These are phyloP conservation scores for Cirrhinus mrigala DNA, from an alignment of 2,797 vertebrate species.

Conservation along the genomic window DNA sequence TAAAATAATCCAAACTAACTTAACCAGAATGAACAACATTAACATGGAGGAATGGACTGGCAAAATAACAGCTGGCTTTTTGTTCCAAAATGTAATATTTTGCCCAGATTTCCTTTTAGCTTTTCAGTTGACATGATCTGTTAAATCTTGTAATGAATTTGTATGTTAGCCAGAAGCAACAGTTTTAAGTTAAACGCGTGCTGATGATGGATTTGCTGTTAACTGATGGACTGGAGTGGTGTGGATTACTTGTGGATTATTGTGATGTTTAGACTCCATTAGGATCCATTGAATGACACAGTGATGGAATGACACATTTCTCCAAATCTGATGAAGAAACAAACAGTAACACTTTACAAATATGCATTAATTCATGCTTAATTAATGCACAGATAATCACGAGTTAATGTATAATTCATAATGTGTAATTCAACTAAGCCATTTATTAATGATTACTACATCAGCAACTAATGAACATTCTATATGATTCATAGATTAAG, in stretches of 20 bases:
- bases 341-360: too few species aligned
- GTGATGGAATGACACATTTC: not conserved
- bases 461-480: too few species aligned
- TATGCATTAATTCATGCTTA: too few species aligned
- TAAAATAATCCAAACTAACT: not conserved
- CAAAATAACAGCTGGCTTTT: not conserved
- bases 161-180: not conserved
- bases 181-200: not conserved
- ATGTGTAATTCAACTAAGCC: too few species aligned
- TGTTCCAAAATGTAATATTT: not conserved
- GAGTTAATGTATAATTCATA: too few species aligned
- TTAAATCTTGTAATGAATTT: not conserved
- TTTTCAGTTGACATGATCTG: not conserved
- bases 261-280: not conserved
- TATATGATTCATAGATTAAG: too few species aligned
- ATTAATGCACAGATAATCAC: too few species aligned
- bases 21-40: not conserved
- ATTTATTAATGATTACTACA: too few species aligned
- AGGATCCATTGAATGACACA: not conserved
- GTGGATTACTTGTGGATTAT: not conserved
- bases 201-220: not conserved
- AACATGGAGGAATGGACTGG: too few species aligned
- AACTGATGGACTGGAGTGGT: not conserved
- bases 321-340: not conserved
- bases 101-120: not conserved